Base-by-base conservation (phyloP, 2,113 vertebrate species). In the Salvator merianae region DNA sequence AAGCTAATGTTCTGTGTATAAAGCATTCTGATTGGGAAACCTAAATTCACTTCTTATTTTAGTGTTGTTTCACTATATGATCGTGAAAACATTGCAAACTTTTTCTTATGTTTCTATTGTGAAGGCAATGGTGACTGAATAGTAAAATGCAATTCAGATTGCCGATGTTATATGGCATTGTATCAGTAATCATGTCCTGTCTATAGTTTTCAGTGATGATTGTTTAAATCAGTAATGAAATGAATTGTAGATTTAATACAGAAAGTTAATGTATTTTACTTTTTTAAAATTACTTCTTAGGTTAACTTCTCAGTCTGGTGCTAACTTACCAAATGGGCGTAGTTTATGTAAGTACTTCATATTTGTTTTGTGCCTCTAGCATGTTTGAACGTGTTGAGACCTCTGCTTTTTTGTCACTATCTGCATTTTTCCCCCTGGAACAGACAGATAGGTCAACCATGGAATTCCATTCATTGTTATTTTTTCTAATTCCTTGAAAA, bases 261-360 rank as follows among this genome's bases (percentile, higher is more conserved):
- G 82, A 10, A 26, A 75, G n/a, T 87, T 90, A 86, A 92, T 12
- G 0, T 90, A 81, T 87, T 82, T 91, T 92, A 53, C 66, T 13
- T 93, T 89, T 93, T 2, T 84, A 38, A n/a, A n/a, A 92, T 93
- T 93, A 74, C 85, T 90, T 95, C 95, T 85, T 90, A 99, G 98
- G 96, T 97, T 99, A 95, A 97, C 98, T 86, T 96, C 96, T 94
- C 96, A 96, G 84, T 96, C 99, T 94, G 98, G 97, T 92, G 96
- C 97, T 95, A 90, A 96, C 84, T 96, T 99, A 97, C 97, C 98
- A 94, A 99, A 98, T 91, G 98, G 98, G 89, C 98, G 97, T 97
- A 98, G 97, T 93, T 92, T 96, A 93, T 96, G 97, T 97, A 92
- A 97, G 97, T 97, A 88, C 90, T 87, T 75, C 10, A 50, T 66